Evolutionary conservation across 2,113 vertebrate genomes (phyloP).

Genomic region (Hippocampus guttulatus): DNA sequence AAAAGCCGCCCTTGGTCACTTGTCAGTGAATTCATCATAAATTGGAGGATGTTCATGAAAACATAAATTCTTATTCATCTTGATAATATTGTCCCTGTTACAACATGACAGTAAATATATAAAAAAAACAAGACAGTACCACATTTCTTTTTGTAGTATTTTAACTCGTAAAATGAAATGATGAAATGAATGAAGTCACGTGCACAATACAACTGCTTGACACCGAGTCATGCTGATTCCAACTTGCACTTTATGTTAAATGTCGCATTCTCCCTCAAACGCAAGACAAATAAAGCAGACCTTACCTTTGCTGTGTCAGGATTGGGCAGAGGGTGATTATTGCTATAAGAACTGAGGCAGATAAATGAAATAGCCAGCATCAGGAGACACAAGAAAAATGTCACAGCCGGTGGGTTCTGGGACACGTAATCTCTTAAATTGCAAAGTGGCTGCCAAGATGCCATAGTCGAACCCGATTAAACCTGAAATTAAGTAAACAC

Average conservation of each 20-base stretch:
- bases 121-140: too few relatives aligned
- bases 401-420: constrained; percentile 65
- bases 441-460: constrained; percentile 57
- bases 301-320: constrained; percentile 67
- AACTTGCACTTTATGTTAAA: background rate
- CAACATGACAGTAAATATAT: too few relatives aligned
- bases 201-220: background rate
- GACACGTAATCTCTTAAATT: constrained; percentile 57
- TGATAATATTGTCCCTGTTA: too few relatives aligned
- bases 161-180: too few relatives aligned
- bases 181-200: background rate
- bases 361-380: constrained; percentile 65
- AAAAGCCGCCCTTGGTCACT: too few relatives aligned
- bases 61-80: too few relatives aligned
- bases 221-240: background rate
- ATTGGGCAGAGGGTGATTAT: constrained; percentile 61
- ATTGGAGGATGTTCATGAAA: too few relatives aligned
- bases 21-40: too few relatives aligned
- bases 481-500: background rate
- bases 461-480: constrained; percentile 49
- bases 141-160: too few relatives aligned
- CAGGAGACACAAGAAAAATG: constrained; percentile 70
- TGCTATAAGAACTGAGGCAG: constrained; percentile 57
- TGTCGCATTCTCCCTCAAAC: background rate
- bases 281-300: background rate